Base-by-base conservation (phyloP, 2,797 vertebrate genomes). In the Enteromius viviparus region DNA sequence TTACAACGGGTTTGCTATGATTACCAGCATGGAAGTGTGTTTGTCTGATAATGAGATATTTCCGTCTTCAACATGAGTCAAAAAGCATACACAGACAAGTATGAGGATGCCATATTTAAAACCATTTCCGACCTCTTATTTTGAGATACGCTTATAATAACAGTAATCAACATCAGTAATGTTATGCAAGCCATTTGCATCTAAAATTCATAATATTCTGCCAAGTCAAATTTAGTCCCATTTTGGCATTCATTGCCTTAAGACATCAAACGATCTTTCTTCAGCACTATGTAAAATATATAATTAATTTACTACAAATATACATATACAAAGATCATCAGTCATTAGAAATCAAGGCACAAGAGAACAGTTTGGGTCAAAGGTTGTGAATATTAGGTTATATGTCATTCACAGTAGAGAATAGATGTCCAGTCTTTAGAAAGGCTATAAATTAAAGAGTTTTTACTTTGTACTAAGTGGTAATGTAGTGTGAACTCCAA, bases 11-110 rank as follows among this genome's bases (percentile, higher is more conserved):
- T 40, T 19, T 60, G 51, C 45, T 34, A 60, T 62, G 53, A 71
- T 14, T 47, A 5, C 26, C 37, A 45, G 11, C 5, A 19, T 17
- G 32, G 26, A 11, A 60, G 5, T 40, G 37, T 6, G 4, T 9
- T 62, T 60, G 42, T 60, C 42, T 37, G 21, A 5, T 26, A 72
- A 81, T 72, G 69, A 49, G 53, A 34, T 34, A 71, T 10, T 72
- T 72, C 53, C 12, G 0, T 47, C 62, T 71, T 62, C 7, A n/a
- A 21, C 71, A 80, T 32, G 3, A 34, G 9, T 11, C 40, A 64
- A 29, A 76, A 14, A 26, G 2, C 75, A 47, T 1, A 0, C 14
- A 14, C 12, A 1, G 45, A 53, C 21, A 37, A 6, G 9, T 37
- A n/a, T 53, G 45, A 12, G 8, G 12, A 68, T 6, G 19, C 47